phyloP scores from a whole-genome alignment of 1,140 invertebrate species.

The Listronotus oregonensis region DNA sequence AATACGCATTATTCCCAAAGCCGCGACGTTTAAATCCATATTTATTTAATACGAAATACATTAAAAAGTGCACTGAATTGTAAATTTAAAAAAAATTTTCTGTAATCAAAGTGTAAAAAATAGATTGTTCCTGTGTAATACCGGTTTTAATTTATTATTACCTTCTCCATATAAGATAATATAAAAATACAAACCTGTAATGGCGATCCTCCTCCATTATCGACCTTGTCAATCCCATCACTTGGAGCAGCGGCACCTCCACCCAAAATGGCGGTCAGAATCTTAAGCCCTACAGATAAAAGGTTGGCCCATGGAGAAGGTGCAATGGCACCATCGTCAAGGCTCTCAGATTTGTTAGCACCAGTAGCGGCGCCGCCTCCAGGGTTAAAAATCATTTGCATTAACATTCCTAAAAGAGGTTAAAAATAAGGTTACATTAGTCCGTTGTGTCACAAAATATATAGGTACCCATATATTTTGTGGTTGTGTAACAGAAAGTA shows the following conservation, averaged over 20 bases:
- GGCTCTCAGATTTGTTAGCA: conserved; percentile 80
- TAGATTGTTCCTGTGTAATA: too few species aligned
- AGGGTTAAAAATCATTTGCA: conserved; percentile 83
- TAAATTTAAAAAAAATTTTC: too few species aligned
- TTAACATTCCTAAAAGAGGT: conserved; percentile 65
- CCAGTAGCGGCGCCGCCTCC: conserved; percentile 61
- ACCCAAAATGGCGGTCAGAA: conserved; percentile 80
- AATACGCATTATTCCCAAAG: too few species aligned
- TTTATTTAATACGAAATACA: too few species aligned
- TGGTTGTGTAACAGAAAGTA: too few species aligned
- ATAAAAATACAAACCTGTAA: conserved; percentile 71
- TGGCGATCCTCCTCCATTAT: conserved; percentile 77
- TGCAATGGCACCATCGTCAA: conserved; percentile 68
- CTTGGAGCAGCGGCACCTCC: conserved; percentile 67
- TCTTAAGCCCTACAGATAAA: conserved; percentile 78
- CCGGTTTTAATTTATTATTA: too few species aligned
- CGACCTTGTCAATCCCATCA: conserved; percentile 87
- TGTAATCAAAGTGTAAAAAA: too few species aligned
- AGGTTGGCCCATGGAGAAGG: conserved; percentile 84
- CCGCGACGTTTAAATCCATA: too few species aligned
- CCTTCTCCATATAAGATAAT: too few species aligned
- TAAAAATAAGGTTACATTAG: conserved; percentile 8
- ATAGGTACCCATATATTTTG: too few species aligned
- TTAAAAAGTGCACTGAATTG: too few species aligned
- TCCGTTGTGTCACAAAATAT: not conserved